Conservation (phyloP, 1,140 invertebrate genomes). For the Formica exsecta region DNA sequence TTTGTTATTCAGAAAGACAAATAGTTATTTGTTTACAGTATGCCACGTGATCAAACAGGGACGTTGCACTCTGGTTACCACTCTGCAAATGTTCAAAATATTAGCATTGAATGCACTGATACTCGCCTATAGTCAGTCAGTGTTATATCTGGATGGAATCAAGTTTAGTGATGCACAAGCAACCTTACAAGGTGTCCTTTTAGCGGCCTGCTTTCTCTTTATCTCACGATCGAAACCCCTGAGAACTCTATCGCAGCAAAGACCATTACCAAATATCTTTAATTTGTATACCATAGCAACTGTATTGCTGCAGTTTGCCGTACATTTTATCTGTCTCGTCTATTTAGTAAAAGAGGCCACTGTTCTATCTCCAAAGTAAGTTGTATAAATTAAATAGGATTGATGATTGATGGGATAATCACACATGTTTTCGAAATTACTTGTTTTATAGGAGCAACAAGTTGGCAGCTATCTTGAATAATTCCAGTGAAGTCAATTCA, state of each 20-base stretch:
- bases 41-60: conserved; percentile 99
- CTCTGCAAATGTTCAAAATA: conserved; percentile 99
- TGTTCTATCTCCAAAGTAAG: conserved; percentile 90
- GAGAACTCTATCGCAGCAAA: conserved; percentile 96
- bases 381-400: conserved; percentile 44
- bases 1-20: background rate
- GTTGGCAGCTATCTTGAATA: conserved; percentile 79
- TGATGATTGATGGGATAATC: background rate
- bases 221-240: conserved; percentile 99
- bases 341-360: conserved; percentile 95
- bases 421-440: conserved; percentile 32
- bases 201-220: conserved; percentile 98
- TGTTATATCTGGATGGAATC: conserved; percentile 98
- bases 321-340: conserved; percentile 97
- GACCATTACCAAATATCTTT: conserved; percentile 99
- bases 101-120: conserved; percentile 99
- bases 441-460: conserved; percentile 85
- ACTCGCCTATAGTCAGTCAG: conserved; percentile 99
- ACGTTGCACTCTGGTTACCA: conserved; percentile 99
- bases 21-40: conserved; percentile 89
- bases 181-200: conserved; percentile 96
- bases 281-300: conserved; percentile 99
- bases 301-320: conserved; percentile 97
- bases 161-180: conserved; percentile 99
- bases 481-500: conserved; percentile 42